A percentile compares a stretch with the other conserved stretches of the same genome.
These are phyloP conservation scores for Calephelis virginiensis DNA, from an alignment of 1,140 invertebrate species.

Conservation along the genomic window DNA sequence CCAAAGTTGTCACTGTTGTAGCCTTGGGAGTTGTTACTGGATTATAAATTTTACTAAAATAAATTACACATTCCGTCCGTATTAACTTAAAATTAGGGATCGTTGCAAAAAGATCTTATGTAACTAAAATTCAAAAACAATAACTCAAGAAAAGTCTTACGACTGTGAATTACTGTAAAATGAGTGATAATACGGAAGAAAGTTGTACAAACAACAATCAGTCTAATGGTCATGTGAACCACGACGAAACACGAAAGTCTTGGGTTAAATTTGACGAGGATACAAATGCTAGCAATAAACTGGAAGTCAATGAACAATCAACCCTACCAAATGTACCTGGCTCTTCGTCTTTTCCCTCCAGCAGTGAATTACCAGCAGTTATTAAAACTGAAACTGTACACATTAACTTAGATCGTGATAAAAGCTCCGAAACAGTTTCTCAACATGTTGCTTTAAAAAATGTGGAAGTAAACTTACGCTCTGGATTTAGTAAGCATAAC, in stretches of 20 bases:
- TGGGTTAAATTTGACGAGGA: slow-evolving; percentile 75
- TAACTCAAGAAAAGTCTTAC: slow-evolving; percentile 3
- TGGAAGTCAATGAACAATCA: slow-evolving; percentile 31
- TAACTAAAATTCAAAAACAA: neutral
- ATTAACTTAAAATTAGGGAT: neutral
- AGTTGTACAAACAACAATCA: slow-evolving; percentile 40
- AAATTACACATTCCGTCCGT: neutral
- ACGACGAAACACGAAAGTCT: slow-evolving; percentile 49
- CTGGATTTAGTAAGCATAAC: slow-evolving; percentile 78
- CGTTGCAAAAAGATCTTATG: neutral
- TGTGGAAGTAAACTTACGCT: slow-evolving; percentile 78
- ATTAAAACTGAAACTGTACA: slow-evolving; percentile 68
- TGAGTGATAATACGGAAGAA: slow-evolving; percentile 51
- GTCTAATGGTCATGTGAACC: slow-evolving; percentile 50
- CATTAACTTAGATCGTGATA: slow-evolving; percentile 64
- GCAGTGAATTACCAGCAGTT: slow-evolving; percentile 49
- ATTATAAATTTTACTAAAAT: neutral
- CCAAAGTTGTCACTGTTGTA: too few species aligned
- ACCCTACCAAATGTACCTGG: slow-evolving; percentile 26
- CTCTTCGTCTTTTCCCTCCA: slow-evolving; percentile 23
- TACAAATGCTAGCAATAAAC: slow-evolving; percentile 37
- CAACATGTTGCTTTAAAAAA: slow-evolving; percentile 72
- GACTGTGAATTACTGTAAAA: slow-evolving; percentile 27
- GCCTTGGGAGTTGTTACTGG: too few species aligned
- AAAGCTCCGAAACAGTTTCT: slow-evolving; percentile 49